Percentiles rank a stretch among this genome's conserved stretches.
Evolutionary conservation across 2,888 invertebrate genomes (phyloP).

Genomic region (Andrena haemorrhoa): DNA sequence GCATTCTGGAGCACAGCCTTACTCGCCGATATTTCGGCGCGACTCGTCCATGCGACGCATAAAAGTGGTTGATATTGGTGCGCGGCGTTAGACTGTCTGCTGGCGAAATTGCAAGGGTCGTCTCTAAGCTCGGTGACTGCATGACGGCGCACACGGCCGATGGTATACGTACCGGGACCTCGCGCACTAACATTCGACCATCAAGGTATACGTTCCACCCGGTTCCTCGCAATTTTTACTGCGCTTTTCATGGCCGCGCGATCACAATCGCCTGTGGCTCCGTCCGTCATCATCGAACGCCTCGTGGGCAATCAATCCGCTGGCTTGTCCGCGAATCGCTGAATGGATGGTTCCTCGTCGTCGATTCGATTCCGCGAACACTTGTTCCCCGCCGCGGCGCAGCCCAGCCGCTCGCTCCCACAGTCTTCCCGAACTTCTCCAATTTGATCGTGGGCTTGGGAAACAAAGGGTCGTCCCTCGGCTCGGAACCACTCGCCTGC

Average conservation of each 20-base stretch:
- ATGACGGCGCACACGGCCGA: slow-evolving; percentile 24
- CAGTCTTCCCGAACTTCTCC: slow-evolving; percentile 13
- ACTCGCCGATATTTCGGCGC: not conserved
- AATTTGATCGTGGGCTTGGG: not conserved
- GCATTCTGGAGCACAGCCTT: not conserved
- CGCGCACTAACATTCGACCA: slow-evolving; percentile 18
- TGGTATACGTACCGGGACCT: not conserved
- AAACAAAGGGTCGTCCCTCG: not conserved
- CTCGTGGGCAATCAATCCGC: slow-evolving; percentile 53
- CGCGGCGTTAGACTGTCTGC: not conserved
- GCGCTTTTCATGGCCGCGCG: slow-evolving; percentile 46
- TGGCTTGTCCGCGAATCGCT: slow-evolving; percentile 28
- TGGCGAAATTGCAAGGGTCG: slow-evolving; percentile 7
- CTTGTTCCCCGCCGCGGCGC: slow-evolving; percentile 12
- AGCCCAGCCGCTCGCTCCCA: not conserved
- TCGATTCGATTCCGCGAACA: slow-evolving; percentile 39
- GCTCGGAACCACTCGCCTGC: not conserved
- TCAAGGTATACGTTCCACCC: slow-evolving; percentile 26
- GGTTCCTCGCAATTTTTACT: slow-evolving; percentile 35
- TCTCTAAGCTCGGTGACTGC: slow-evolving; percentile 9
- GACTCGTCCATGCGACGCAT: not conserved
- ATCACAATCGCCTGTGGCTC: slow-evolving; percentile 56
- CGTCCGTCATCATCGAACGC: slow-evolving; percentile 50
- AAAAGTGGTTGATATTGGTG: not conserved
- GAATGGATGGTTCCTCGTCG: slow-evolving; percentile 33